Conservation (phyloP, 1,140 invertebrate genomes). For the Drosophila littoralis region DNA sequence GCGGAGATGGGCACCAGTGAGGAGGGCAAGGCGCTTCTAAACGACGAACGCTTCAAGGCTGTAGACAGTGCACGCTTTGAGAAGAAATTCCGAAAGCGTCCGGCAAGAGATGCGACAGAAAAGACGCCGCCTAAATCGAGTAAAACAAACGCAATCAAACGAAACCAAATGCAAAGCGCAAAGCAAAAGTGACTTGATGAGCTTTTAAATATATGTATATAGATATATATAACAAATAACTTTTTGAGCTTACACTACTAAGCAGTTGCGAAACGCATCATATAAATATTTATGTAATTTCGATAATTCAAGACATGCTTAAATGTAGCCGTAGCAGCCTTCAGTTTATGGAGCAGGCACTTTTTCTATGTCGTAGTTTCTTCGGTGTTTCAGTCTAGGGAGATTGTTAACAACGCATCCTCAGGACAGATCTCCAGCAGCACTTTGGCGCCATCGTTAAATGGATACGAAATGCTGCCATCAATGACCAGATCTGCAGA, state of each 20-base stretch:
- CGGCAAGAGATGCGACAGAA: constrained; percentile 4
- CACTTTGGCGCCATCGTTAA: constrained; percentile 97
- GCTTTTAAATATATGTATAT: constrained; percentile 16
- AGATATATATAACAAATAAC: constrained; percentile 44
- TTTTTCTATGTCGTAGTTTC: constrained; percentile 18
- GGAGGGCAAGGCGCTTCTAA: constrained; percentile 48
- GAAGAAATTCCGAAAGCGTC: constrained; percentile 45
- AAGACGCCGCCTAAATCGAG: constrained; percentile 9
- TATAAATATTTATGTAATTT: constrained; percentile 62
- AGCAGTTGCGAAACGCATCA: constrained; percentile 63
- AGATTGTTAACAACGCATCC: constrained; percentile 94
- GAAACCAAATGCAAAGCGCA: constrained; percentile 19
- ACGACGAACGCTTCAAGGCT: constrained; percentile 77
- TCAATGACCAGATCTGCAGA: constrained; percentile 94
- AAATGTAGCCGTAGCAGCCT: constrained; percentile 30
- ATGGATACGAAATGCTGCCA: constrained; percentile 96
- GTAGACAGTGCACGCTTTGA: constrained; percentile 68
- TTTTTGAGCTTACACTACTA: constrained; percentile 68
- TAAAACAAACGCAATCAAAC: constrained; percentile 18
- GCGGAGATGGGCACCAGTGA: constrained; percentile 38
- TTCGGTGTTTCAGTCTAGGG: constrained; percentile 85
- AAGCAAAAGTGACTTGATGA: constrained; percentile 12
- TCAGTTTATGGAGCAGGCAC: constrained; percentile 38
- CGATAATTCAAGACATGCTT: constrained; percentile 53
- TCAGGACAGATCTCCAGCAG: constrained; percentile 92